A percentile compares a stretch with the other conserved stretches of the same genome.
Evolutionary conservation across 2,797 vertebrate genomes (phyloP).

Genomic region (Rallus crepitans): DNA sequence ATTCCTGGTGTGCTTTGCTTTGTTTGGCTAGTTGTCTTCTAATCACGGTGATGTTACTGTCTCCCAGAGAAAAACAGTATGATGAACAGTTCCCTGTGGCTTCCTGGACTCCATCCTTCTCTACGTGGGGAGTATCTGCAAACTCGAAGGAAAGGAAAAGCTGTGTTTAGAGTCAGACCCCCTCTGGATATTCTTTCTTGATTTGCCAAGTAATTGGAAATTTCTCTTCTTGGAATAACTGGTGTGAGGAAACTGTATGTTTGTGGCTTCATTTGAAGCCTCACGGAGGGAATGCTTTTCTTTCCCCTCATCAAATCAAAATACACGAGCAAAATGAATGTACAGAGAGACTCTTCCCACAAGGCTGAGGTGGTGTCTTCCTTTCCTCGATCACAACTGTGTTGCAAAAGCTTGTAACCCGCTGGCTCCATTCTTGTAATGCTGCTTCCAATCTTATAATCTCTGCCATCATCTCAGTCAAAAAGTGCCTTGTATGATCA

Average conservation of each 20-base stretch:
- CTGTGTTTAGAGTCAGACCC: not conserved
- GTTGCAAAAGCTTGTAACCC: not conserved
- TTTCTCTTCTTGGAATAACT: constrained; percentile 5
- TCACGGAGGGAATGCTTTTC: not conserved
- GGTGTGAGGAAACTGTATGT: not conserved
- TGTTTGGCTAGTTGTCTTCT: not conserved
- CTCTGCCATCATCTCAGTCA: not conserved
- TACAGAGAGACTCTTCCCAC: not conserved
- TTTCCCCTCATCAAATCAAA: not conserved
- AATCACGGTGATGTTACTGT: not conserved
- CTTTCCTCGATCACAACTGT: not conserved
- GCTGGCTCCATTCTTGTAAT: not conserved
- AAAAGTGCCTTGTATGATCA: not conserved
- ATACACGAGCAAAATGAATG: not conserved
- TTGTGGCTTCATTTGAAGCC: constrained; percentile 22
- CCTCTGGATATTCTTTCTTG: not conserved
- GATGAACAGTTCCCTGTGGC: not conserved
- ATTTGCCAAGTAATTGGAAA: constrained; percentile 30
- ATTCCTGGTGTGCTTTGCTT: not conserved
- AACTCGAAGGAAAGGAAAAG: not conserved
- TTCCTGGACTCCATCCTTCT: not conserved
- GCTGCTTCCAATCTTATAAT: not conserved
- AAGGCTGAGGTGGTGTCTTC: not conserved
- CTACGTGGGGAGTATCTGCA: not conserved
- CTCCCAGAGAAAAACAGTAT: not conserved